Base-by-base conservation (phyloP, 2,113 vertebrate species). In the Nothobranchius kuhntae region DNA sequence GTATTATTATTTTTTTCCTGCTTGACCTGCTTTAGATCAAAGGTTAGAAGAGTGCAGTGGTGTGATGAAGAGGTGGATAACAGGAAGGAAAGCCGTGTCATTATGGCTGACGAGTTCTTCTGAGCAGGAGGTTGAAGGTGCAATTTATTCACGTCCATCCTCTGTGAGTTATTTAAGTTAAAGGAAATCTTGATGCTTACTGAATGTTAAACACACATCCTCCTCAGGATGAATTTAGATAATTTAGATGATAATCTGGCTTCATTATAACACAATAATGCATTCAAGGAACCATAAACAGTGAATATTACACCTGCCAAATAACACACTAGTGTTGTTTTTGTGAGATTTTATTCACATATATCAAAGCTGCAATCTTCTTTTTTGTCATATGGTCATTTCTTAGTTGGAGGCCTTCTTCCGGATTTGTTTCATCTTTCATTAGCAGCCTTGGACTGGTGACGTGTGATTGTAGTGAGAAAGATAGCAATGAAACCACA, bases 51-150 rank as follows among this genome's bases (percentile, higher is more conserved):
- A 54, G 58, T 35, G 72, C 73, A 72, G 60, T 30, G 78, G 77
- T 73, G 80, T 71, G 9, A 38, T 71, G 70, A 81, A 47, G 36
- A 65, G 71, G 68, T 79, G 60, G 65, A 69, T 71, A 80, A 75
- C 82, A 81, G 68, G 21, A 26, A 44, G 55, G 38, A 42, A 68
- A 71, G 63, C 44, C 3, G 65, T 56, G 80, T 66, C 76, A 73
- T 63, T 45, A 57, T 61, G 75, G 65, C 72, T 68, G 70, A 76
- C 50, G 12, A 51, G 15, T 61, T 53, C 12, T 35, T 35, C 13
- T 51, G 30, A 67, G 58, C n/a, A 21, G 55, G 75, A 73, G 73
- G 62, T 79, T 64, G 21, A 24, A 48, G 44, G 63, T 75, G 61
- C 61, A 82, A 47, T 40, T 53, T 46, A 50, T 44, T 35, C 61